Conservation (phyloP, 2,113 vertebrate genomes). For the Upupa epops region DNA sequence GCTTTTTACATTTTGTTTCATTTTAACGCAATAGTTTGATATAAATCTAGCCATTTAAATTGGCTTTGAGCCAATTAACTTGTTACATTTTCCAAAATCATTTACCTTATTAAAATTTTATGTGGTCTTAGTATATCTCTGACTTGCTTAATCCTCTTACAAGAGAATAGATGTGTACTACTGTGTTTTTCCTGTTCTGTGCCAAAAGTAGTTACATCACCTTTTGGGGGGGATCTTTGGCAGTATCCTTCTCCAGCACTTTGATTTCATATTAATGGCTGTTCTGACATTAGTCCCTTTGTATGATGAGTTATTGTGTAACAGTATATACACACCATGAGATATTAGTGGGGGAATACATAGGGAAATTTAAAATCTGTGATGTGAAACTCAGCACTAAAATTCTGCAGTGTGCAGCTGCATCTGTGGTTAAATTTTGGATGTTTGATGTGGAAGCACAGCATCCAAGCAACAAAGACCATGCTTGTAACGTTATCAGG, state of each 20-base stretch:
- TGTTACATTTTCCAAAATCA: not conserved
- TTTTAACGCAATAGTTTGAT: not conserved
- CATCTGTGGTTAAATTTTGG: not conserved
- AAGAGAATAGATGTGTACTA: not conserved
- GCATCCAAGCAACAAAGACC: not conserved
- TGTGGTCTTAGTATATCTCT: not conserved
- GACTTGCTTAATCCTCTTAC: not conserved
- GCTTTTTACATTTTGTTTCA: not conserved
- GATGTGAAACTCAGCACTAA: not conserved
- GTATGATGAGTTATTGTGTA: not conserved
- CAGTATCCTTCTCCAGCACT: not conserved
- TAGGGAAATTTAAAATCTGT: not conserved
- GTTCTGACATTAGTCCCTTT: not conserved
- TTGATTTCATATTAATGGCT: not conserved
- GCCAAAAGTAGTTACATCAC: not conserved
- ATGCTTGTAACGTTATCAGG: not conserved
- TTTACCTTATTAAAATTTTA: not conserved
- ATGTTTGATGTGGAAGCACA: not conserved
- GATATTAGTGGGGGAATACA: not conserved
- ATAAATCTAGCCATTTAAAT: not conserved
- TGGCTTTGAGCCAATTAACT: not conserved
- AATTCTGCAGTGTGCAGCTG: not conserved
- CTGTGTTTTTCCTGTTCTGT: not conserved
- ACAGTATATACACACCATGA: not conserved
- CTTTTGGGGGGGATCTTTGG: not conserved